Base-by-base conservation (phyloP, 2,797 vertebrate genomes). In the Sebastes taczanowskii region DNA sequence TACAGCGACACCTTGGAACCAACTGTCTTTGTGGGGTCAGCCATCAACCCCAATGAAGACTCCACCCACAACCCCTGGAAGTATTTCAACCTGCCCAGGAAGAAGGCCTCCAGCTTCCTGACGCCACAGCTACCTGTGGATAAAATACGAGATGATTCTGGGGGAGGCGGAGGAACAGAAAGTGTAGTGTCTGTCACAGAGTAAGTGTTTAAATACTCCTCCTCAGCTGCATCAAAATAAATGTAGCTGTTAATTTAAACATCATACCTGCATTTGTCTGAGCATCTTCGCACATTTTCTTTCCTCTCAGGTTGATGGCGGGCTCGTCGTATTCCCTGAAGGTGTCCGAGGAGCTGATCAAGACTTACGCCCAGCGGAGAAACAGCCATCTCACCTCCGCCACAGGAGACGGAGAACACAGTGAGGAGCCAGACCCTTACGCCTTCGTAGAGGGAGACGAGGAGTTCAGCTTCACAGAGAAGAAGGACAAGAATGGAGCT, bases 381-480 rank as follows among this genome's bases (percentile, higher is more conserved):
- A 99, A 98, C 93, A 97, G 97, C 92, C 96, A 96, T 92, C 94
- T 98, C 68, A 91, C 94, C 70, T 95, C 96, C 5, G 86, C 96
- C 89, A 90, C 88, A 3, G 95, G 86, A 9, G 97, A 98, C 68
- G 92, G 94, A 76, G 98, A 99, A 70, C 96, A 96, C 81, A 94
- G 97, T 32, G 95, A 95, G 18, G 97, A 97, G 90, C 95, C 97
- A 1, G 98, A 99, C 94, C 98, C 98, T 5, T 99, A 99, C 0
- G 98, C 98, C 53, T 99, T 99, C 66, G 97, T 96, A 70, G 98
- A 99, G 80, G 97, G 97, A 71, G 98, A 99, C 30, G 98, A 98
- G 63, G 98, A 99, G 91, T 99, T 98, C 91, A 95, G 95, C 82
- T 98, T 99, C 94, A 94, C 95, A 1, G 98, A 99, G 86, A 98